Percentiles rank a stretch among this genome's conserved stretches.
These are phyloP conservation scores for Spondyliosoma cantharus DNA, from an alignment of 2,797 vertebrate species.

Conservation along the genomic window DNA sequence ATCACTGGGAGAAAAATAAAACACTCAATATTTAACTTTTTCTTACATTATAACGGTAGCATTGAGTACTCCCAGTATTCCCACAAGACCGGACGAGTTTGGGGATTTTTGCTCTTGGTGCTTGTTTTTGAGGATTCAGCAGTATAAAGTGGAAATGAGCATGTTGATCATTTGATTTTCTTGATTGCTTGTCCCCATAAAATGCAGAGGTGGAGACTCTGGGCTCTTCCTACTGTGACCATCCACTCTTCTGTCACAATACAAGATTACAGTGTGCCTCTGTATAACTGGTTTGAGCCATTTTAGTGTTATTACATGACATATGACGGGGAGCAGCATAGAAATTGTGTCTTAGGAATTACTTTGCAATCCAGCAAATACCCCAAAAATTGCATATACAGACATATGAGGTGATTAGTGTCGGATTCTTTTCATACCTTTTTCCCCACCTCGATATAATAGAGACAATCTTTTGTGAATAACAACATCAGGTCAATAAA, in stretches of 20 bases:
- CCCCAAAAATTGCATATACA: not conserved
- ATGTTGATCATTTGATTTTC: not conserved
- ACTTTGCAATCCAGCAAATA: not conserved
- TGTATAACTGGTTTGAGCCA: conserved; percentile 3
- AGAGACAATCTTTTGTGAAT: not conserved
- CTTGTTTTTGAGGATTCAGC: not conserved
- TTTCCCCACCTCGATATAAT: not conserved
- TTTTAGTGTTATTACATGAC: not conserved
- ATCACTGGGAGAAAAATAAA: conserved; percentile 8
- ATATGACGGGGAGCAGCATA: not conserved
- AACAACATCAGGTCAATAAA: not conserved
- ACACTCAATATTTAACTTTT: not conserved
- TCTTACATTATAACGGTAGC: not conserved
- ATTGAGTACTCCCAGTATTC: not conserved
- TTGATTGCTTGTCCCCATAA: not conserved
- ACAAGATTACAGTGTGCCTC: not conserved
- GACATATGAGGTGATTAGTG: conserved; percentile 9
- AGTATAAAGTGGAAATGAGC: not conserved
- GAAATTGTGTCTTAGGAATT: not conserved
- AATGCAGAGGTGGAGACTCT: not conserved
- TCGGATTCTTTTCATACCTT: not conserved
- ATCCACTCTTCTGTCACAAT: not conserved
- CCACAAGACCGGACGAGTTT: not conserved
- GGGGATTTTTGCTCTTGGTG: not conserved
- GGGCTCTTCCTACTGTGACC: not conserved